phyloP scores from a whole-genome alignment of 2,113 vertebrate species.

The Shinisaurus crocodilurus region DNA sequence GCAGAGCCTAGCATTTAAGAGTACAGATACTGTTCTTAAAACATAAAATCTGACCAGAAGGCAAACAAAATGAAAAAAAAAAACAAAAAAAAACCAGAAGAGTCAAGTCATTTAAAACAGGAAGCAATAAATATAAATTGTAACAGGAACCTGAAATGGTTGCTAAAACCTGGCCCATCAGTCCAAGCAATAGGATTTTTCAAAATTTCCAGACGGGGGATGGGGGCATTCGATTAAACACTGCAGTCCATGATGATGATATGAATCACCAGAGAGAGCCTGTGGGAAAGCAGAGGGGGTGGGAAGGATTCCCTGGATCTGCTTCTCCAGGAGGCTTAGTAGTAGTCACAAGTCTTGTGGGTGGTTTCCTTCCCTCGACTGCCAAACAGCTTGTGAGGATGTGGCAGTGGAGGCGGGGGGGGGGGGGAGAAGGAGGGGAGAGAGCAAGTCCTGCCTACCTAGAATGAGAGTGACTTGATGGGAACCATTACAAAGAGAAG shows the following conservation, averaged over 20 bases:
- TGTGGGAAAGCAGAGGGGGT: background rate
- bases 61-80: background rate
- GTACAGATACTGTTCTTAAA: background rate
- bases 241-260: fast-evolving
- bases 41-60: background rate
- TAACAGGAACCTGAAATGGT: background rate
- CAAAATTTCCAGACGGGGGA: background rate
- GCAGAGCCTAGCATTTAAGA: background rate
- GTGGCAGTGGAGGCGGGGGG: background rate
- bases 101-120: background rate
- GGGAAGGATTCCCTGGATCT: background rate
- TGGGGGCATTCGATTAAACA: slow-evolving; percentile 44
- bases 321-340: no score
- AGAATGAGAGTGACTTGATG: background rate
- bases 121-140: background rate
- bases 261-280: slow-evolving; percentile 20
- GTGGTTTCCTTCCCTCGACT: background rate
- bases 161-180: background rate
- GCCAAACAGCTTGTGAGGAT: background rate
- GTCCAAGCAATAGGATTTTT: background rate
- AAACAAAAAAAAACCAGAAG: background rate
- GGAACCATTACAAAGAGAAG: background rate
- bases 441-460: background rate
- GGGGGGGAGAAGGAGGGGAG: background rate
- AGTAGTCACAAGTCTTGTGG: background rate